Base-by-base conservation (phyloP, 2,797 vertebrate species). In the Manis crassicaudata region DNA sequence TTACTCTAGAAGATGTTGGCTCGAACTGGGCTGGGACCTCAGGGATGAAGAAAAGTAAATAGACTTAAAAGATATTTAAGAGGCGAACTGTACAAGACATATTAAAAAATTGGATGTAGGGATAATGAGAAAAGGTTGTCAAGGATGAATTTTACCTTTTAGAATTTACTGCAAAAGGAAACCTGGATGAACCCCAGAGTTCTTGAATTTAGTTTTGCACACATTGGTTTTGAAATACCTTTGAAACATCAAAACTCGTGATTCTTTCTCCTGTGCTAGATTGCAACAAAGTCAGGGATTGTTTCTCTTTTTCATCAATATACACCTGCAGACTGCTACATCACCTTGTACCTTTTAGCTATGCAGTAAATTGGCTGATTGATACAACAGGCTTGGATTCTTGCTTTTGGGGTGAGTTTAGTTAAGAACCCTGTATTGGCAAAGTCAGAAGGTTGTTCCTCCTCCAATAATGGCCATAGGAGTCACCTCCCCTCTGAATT, bases 151-250 rank as follows among this genome's bases (percentile, higher is more conserved):
- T 50, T 58, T 85, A 84, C 23, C 29, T 77, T 85, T 52, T 17
- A 65, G 37, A 80, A 90, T 58, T 92, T 50, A 80, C 23, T 79
- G 21, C 21, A 40, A 82, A 81, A 87, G 23, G 27, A 94, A 95
- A 75, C 12, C 18, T 11, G 52, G 8, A 43, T 63, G 65, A 56
- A 79, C 29, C 43, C 21, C 23, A 90, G 37, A 40, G 32, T 88
- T 90, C 58, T 80, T 63, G 40, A 83, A 67, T 35, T 93, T 14
- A 17, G 23, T 76, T 88, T 77, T 63, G 8, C 20, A 54, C 0
- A 21, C 25, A 6, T 6, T 89, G 75, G 68, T 18, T 77, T 37
- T 77, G 29, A 76, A 65, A 32, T 65, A 35, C 46, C 43, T 67
- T 73, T 46, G 17, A 68, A 23, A 67, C 35, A 17, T 77, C 23